Percentiles rank a stretch among this genome's conserved stretches.
Conservation (phyloP, 2,113 vertebrate genomes). For the Cervus canadensis region DNA sequence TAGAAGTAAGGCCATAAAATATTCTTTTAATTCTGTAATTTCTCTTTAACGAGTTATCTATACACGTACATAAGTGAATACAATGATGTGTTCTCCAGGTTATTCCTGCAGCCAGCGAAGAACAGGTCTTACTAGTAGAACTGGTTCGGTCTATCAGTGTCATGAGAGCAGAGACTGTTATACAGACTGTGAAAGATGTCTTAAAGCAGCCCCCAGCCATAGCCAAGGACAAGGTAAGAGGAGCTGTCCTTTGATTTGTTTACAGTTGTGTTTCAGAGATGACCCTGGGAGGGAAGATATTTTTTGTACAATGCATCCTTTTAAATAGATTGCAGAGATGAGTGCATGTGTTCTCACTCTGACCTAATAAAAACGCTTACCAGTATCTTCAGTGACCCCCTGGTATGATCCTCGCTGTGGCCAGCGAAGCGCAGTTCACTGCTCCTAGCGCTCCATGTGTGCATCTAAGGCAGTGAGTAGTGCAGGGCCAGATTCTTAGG, state of each 20-base stretch:
- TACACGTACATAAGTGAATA: neutral
- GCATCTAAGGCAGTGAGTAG: neutral
- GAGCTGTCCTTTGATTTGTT: neutral
- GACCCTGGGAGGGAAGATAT: neutral
- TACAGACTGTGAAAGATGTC: slow-evolving; percentile 98
- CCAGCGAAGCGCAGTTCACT: neutral
- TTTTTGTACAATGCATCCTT: neutral
- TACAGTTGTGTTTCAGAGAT: neutral
- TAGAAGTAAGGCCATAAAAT: neutral
- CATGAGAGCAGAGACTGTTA: slow-evolving; percentile 98
- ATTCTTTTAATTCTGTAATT: neutral
- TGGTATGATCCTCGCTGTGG: neutral
- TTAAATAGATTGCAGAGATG: neutral
- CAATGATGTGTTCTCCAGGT: slow-evolving; percentile 82
- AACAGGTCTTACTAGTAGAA: slow-evolving; percentile 95
- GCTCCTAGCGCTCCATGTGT: neutral
- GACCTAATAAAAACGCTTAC: neutral
- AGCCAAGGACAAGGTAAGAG: slow-evolving; percentile 93
- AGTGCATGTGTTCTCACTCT: neutral
- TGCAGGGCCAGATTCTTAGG: neutral
- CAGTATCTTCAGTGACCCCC: neutral
- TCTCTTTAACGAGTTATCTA: neutral
- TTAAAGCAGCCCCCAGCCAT: slow-evolving; percentile 98
- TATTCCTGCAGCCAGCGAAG: slow-evolving; percentile 94
- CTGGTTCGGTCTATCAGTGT: slow-evolving; percentile 96